Conservation (phyloP, 2,113 vertebrate genomes). For the Corythaixoides concolor region DNA sequence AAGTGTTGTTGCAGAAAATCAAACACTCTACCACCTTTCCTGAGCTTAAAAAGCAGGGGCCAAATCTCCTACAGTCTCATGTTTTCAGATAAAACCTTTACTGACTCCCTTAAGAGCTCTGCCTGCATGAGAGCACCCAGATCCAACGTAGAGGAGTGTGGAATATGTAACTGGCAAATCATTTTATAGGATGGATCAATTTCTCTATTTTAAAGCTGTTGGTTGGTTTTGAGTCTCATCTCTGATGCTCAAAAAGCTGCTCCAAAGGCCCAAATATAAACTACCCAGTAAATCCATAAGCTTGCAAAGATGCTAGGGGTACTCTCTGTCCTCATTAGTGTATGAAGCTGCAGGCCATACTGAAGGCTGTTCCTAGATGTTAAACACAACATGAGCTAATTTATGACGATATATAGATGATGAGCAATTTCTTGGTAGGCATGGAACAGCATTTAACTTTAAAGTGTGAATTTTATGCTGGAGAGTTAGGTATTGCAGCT, state of each 20-base stretch:
- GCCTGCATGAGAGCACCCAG: background rate
- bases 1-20: background rate
- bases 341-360: background rate
- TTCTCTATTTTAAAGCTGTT: background rate
- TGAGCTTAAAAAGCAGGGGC: background rate
- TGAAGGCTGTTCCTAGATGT: background rate
- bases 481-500: constrained; percentile 47
- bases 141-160: background rate
- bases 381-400: constrained; percentile 24
- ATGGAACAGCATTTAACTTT: constrained; percentile 43
- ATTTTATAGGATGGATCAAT: background rate
- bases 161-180: constrained; percentile 2
- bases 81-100: background rate
- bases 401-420: background rate
- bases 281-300: background rate
- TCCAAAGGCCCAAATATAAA: background rate
- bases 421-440: constrained; percentile 35
- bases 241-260: background rate
- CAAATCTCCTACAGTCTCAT: background rate
- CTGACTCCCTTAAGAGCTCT: background rate
- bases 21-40: background rate
- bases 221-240: background rate
- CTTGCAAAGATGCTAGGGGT: background rate
- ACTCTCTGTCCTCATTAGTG: background rate
- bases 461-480: constrained; percentile 56